These are phyloP conservation scores for Meandrina meandrites DNA, from an alignment of 92 coral and sea anemone species.

Conservation along the genomic window DNA sequence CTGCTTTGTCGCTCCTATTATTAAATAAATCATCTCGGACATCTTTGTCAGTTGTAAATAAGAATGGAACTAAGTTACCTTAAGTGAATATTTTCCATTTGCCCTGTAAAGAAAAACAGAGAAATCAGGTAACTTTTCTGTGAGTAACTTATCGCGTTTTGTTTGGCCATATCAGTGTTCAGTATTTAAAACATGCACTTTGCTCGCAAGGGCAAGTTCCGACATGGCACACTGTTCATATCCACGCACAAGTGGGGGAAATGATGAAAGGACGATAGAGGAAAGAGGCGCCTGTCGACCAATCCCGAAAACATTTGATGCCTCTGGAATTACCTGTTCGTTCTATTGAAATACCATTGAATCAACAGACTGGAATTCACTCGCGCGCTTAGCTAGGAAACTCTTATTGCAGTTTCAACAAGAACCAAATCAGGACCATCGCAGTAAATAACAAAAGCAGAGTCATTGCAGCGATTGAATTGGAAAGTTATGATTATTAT, in stretches of 20 bases:
- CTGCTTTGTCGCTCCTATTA: background rate
- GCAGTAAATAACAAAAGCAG: too few species aligned
- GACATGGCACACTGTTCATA: too few species aligned
- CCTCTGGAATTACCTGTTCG: background rate
- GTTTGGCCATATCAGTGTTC: background rate
- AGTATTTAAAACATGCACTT: background rate
- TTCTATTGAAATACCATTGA: background rate
- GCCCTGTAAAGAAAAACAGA: slow-evolving; percentile 27
- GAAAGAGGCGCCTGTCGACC: background rate
- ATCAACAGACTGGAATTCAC: background rate
- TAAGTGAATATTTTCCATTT: slow-evolving; percentile 53
- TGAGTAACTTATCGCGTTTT: background rate
- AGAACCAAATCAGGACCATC: background rate
- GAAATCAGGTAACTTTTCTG: background rate
- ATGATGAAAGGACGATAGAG: background rate
- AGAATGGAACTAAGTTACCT: slow-evolving; percentile 27
- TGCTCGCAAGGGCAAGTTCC: background rate
- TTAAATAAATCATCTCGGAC: background rate
- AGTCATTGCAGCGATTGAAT: background rate
- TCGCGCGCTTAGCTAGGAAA: background rate
- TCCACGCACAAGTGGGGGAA: background rate
- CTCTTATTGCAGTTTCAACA: too few species aligned
- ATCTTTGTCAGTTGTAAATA: background rate
- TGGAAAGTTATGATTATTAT: background rate
- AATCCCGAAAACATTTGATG: background rate